A percentile compares a stretch with the other conserved stretches of the same genome.
Conservation (phyloP, 1,140 invertebrate species). For the Ylistrum balloti region DNA sequence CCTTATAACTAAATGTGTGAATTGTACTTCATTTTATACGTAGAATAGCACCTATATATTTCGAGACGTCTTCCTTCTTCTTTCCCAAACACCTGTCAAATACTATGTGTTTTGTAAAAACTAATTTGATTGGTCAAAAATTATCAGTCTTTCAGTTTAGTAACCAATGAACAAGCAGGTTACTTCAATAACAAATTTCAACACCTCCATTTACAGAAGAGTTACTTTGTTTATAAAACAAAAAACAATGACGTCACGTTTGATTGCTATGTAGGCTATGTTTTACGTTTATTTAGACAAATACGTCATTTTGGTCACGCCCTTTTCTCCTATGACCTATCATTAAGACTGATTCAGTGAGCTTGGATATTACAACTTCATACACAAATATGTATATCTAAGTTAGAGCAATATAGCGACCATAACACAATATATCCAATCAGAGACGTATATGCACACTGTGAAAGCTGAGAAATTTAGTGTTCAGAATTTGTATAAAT, state of each 20-base stretch:
- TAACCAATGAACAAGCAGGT: neutral
- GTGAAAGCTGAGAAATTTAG: too few relatives aligned
- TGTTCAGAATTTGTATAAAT: too few relatives aligned
- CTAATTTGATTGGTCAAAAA: constrained; percentile 25
- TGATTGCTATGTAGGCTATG: neutral
- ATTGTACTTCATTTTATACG: neutral
- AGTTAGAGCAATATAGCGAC: too few relatives aligned
- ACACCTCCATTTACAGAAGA: neutral
- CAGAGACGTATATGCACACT: too few relatives aligned
- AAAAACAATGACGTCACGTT: neutral
- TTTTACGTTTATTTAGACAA: too few relatives aligned
- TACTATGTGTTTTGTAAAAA: neutral
- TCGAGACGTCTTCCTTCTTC: neutral
- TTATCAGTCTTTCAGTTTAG: neutral
- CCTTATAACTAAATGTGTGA: neutral
- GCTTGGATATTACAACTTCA: too few relatives aligned
- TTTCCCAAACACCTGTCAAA: constrained; percentile 38
- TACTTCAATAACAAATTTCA: neutral
- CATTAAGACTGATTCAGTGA: too few relatives aligned
- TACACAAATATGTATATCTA: too few relatives aligned
- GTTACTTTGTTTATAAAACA: neutral
- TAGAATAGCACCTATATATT: neutral
- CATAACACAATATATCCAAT: too few relatives aligned
- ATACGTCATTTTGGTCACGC: neutral
- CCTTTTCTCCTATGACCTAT: too few relatives aligned